phyloP scores from a whole-genome alignment of 1,140 invertebrate genomes.

The Anagrus nilaparvatae region DNA sequence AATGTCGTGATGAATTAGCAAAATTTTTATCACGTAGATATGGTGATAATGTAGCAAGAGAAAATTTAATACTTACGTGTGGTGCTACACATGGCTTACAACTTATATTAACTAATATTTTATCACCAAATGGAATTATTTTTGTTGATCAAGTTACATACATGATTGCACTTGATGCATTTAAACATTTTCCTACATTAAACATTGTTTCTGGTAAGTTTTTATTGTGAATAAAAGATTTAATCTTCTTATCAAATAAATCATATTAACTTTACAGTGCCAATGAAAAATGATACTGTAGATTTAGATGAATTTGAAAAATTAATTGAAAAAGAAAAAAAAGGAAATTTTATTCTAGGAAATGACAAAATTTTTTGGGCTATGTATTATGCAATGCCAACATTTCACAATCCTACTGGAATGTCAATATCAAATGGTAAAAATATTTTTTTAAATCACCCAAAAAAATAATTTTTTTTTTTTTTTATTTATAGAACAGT shows the following conservation, averaged over 20 bases:
- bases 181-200: slow-evolving; percentile 47
- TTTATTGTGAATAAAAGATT: too few relatives aligned
- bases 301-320: slow-evolving; percentile 43
- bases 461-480: slow-evolving; percentile 8
- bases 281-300: slow-evolving; percentile 45
- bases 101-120: slow-evolving; percentile 45
- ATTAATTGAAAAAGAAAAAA: slow-evolving; percentile 26
- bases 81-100: slow-evolving; percentile 55
- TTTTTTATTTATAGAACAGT: slow-evolving; percentile 32
- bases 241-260: too few relatives aligned
- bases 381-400: slow-evolving; percentile 54
- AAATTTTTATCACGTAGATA: slow-evolving; percentile 43
- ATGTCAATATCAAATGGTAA: slow-evolving; percentile 42
- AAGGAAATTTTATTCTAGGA: slow-evolving; percentile 25
- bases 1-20: slow-evolving; percentile 41
- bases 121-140: slow-evolving; percentile 47
- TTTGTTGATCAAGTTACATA: slow-evolving; percentile 62
- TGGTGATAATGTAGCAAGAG: slow-evolving; percentile 38
- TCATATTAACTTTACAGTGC: slow-evolving; percentile 40
- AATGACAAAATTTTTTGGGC: slow-evolving; percentile 46
- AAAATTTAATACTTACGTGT: slow-evolving; percentile 51
- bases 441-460: slow-evolving; percentile 10
- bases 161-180: slow-evolving; percentile 50
- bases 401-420: slow-evolving; percentile 58
- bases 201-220: slow-evolving; percentile 43